Percentiles rank a stretch among this genome's conserved stretches.
Conservation (phyloP, 2,113 vertebrate genomes). For the Oryzias javanicus region DNA sequence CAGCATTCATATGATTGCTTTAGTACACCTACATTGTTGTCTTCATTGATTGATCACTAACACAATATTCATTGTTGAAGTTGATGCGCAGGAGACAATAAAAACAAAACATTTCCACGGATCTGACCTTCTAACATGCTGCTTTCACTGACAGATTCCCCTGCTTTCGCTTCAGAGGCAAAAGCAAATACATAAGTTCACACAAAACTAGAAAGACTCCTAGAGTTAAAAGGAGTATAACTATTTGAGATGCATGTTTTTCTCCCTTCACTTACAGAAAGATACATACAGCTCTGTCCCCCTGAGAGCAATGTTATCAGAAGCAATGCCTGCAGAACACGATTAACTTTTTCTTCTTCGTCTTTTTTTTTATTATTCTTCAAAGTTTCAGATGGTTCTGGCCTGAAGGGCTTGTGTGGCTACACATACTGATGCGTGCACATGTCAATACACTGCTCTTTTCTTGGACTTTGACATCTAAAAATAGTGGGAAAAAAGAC, state of each 20-base stretch:
- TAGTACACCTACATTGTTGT: constrained; percentile 30
- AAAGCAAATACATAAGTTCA: constrained; percentile 2
- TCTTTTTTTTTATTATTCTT: constrained; percentile 50
- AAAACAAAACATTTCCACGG: neutral
- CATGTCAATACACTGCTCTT: constrained; percentile 4
- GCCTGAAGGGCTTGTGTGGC: constrained; percentile 28
- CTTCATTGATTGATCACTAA: constrained; percentile 4
- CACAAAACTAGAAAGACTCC: constrained; percentile 9
- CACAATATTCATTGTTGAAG: neutral
- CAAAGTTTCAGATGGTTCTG: constrained; percentile 47
- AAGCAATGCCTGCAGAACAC: constrained; percentile 45
- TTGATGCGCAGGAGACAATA: constrained; percentile 1
- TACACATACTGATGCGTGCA: constrained; percentile 4
- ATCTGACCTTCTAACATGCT: no score
- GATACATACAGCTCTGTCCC: constrained; percentile 39
- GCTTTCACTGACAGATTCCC: neutral
- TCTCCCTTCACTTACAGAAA: constrained; percentile 29
- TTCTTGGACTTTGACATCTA: constrained; percentile 25
- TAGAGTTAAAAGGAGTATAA: constrained; percentile 28
- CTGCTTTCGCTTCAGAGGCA: neutral
- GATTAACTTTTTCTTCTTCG: constrained; percentile 60
- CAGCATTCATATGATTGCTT: constrained; percentile 19
- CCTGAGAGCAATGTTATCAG: constrained; percentile 45
- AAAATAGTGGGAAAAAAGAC: constrained; percentile 2
- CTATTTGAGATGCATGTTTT: constrained; percentile 41